phyloP scores from a whole-genome alignment of 2,797 vertebrate genomes.

The Argya squamiceps region DNA sequence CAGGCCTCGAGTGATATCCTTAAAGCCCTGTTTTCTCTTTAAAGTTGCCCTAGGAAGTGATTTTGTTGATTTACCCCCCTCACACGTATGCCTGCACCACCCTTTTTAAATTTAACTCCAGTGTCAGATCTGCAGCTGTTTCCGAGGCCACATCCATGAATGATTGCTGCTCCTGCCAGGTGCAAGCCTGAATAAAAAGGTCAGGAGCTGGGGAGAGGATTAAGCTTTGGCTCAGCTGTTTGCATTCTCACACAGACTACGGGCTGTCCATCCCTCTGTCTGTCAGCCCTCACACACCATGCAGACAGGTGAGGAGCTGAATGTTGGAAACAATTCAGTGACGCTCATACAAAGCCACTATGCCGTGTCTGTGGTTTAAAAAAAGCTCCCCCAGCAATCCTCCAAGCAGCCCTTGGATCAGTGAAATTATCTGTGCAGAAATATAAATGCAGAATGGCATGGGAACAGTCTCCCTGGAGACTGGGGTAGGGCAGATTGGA shows the following conservation, averaged over 20 bases:
- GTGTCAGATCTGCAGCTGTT: conserved; percentile 42
- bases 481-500: neutral
- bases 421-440: neutral
- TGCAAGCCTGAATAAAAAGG: conserved; percentile 38
- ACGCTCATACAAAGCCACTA: neutral
- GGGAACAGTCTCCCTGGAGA: conserved; percentile 34
- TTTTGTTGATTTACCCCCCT: neutral
- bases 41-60: neutral
- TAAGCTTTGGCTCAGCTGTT: conserved; percentile 57
- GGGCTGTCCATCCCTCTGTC: neutral
- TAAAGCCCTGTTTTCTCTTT: neutral
- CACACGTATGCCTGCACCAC: accelerated
- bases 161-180: conserved; percentile 25
- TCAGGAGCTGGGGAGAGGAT: neutral
- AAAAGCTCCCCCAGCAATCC: neutral
- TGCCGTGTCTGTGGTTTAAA: neutral
- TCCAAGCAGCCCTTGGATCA: neutral
- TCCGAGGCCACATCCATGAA: neutral
- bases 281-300: neutral
- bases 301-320: conserved; percentile 12
- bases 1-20: neutral
- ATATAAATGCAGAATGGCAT: neutral
- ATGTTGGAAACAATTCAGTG: neutral
- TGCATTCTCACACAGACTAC: conserved; percentile 25
- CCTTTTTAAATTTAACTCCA: conserved; percentile 37